Evolutionary conservation across 2,888 invertebrate species (phyloP).

Genomic region (Achlya flavicornis): DNA sequence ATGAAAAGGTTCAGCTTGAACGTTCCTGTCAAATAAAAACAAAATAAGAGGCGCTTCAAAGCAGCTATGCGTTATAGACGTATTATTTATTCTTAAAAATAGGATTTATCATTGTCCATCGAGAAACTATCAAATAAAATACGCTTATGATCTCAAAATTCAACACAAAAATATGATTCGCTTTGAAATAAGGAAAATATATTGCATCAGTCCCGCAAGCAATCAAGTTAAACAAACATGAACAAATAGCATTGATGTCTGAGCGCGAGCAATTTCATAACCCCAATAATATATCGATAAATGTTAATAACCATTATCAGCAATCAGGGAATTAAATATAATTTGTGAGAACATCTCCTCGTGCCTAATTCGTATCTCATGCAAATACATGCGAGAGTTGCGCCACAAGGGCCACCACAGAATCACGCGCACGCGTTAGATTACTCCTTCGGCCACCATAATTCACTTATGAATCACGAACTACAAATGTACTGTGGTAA

Average conservation of each 20-base stretch:
- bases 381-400: slow-evolving; percentile 47
- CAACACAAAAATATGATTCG: background rate
- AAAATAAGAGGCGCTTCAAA: too few species aligned
- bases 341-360: slow-evolving; percentile 48
- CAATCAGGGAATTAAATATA: slow-evolving; percentile 30
- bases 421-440: slow-evolving; percentile 43
- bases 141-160: background rate
- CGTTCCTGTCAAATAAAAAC: too few species aligned
- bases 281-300: slow-evolving; percentile 26
- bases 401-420: slow-evolving; percentile 43
- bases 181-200: background rate
- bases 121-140: background rate
- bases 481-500: background rate
- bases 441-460: slow-evolving; percentile 20
- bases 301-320: slow-evolving; percentile 40
- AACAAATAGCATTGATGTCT: background rate
- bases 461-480: slow-evolving; percentile 24
- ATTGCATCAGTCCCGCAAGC: background rate
- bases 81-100: too few species aligned
- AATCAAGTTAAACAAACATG: slow-evolving; percentile 3
- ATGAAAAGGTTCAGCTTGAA: too few species aligned
- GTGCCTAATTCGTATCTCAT: slow-evolving; percentile 67
- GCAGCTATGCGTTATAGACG: too few species aligned
- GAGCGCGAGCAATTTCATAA: background rate
- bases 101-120: too few species aligned